Evolutionary conservation across 92 coral and sea anemone species (phyloP), one percentile per base, ranked within the genome.

Genomic region (Phenganax marumi): DNA sequence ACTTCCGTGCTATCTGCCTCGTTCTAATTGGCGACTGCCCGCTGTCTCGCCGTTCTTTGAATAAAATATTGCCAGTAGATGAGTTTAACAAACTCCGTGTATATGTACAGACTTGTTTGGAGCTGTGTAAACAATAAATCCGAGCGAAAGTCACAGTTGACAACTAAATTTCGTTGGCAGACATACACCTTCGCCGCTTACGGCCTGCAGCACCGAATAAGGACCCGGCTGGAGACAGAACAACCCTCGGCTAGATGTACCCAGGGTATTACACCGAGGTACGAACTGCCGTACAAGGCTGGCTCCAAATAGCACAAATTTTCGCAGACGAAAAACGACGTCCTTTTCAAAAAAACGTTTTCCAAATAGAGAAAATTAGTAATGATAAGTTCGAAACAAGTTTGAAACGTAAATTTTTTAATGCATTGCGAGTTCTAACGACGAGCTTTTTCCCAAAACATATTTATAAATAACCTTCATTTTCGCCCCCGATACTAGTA

Each of bases 191-290:
- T 70, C 26, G 54, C 56, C 52, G 76, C 76, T 70, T 70, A 7
- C 8, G 76, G 52, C 56, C 16, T 2, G 47, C 76, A 46, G 52
- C 3, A 24, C 76, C 52, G 23, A 52, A 22, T 46, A 51, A 14
- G 52, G 6, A 52, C 62, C 63, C 33, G 79, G 79, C 50, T 74
- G 62, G 22, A 33, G 26, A 24, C 56, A 17, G 48, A 19, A 50
- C 79, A 51, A 19, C 79, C 79, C 79, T 62, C 79, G 39, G 52
- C 79, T n/a, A 74, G 0, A 70, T 47, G 25, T 74, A 52, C 79
- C 79, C 63, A 21, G 79, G 79, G 9, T 85, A 65, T 58, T 33
- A 49, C 13, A 64, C 81, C 70, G 3, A 64, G 70, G 6, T 7
- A 16, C 21, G 43, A 5, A 2, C 43, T 33, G 43, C 43, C 43